phyloP scores from a whole-genome alignment of 2,113 vertebrate species.

The Podocnemis expansa region DNA sequence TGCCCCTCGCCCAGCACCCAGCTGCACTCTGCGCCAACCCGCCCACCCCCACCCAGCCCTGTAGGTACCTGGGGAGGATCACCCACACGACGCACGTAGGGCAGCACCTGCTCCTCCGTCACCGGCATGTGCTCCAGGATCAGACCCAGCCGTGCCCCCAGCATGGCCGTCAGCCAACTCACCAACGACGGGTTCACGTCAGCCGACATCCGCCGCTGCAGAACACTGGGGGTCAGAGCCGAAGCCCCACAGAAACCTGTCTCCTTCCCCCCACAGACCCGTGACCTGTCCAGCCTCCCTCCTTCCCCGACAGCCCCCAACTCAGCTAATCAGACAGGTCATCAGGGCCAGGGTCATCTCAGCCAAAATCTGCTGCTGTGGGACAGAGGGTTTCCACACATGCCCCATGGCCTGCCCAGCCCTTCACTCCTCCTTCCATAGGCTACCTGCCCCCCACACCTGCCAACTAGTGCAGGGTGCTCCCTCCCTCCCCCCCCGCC shows the following conservation, averaged over 20 bases:
- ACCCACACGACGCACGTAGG: conserved; percentile 79
- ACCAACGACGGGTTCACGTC: conserved; percentile 91
- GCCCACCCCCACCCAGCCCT: neutral
- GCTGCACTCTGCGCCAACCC: neutral
- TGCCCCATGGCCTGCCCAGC: neutral
- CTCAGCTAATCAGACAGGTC: too few species aligned
- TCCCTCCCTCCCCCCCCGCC: neutral
- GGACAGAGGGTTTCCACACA: too few species aligned
- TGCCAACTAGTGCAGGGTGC: too few species aligned
- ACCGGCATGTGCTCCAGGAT: conserved; percentile 91
- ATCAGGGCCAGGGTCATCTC: too few species aligned
- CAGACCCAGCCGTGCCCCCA: conserved; percentile 90
- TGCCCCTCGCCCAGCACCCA: neutral
- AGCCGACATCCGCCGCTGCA: conserved; percentile 88
- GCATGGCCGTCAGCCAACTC: conserved; percentile 95
- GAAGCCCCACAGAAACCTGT: neutral
- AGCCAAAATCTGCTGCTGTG: too few species aligned
- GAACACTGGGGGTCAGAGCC: neutral
- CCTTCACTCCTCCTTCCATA: too few species aligned
- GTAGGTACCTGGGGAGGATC: conserved; percentile 62
- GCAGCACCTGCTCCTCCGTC: conserved; percentile 85
- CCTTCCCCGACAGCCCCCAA: too few species aligned
- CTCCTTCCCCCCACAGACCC: neutral
- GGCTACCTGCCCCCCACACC: too few species aligned
- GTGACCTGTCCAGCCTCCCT: neutral